Conservation (phyloP, 2,888 invertebrate genomes). For the Tryphoninae sp. region DNA sequence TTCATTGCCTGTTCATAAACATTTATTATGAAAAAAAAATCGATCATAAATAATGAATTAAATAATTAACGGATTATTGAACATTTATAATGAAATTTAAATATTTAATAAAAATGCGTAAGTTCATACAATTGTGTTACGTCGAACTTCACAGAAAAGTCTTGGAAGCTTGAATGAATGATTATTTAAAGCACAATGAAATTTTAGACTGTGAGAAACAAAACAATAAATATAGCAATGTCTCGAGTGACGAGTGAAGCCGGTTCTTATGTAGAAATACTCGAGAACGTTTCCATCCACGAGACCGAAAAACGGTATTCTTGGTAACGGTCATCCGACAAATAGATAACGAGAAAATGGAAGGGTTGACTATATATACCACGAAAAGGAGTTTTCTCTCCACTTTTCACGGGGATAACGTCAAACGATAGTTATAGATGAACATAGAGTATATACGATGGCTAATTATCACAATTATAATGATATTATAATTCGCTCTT, state of each 20-base stretch:
- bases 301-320: constrained; percentile 55
- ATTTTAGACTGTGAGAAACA: background rate
- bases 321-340: constrained; percentile 37
- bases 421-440: background rate
- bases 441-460: constrained; percentile 59
- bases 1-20: no score
- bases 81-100: no score
- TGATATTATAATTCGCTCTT: constrained; percentile 75
- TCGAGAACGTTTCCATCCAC: constrained; percentile 67
- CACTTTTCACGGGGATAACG: constrained; percentile 12
- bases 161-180: background rate
- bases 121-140: no score
- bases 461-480: constrained; percentile 76
- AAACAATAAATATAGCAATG: constrained; percentile 29
- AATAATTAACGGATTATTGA: no score
- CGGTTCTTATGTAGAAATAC: constrained; percentile 39
- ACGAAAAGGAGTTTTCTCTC: constrained; percentile 26
- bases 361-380: constrained; percentile 13
- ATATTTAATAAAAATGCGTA: no score
- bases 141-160: background rate
- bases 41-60: no score
- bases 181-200: constrained; percentile 5
- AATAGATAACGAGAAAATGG: constrained; percentile 44
- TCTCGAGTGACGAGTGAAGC: constrained; percentile 42
- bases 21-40: no score